Evolutionary conservation across 1,140 invertebrate species (phyloP).

Genomic region (Penaeus japonicus): DNA sequence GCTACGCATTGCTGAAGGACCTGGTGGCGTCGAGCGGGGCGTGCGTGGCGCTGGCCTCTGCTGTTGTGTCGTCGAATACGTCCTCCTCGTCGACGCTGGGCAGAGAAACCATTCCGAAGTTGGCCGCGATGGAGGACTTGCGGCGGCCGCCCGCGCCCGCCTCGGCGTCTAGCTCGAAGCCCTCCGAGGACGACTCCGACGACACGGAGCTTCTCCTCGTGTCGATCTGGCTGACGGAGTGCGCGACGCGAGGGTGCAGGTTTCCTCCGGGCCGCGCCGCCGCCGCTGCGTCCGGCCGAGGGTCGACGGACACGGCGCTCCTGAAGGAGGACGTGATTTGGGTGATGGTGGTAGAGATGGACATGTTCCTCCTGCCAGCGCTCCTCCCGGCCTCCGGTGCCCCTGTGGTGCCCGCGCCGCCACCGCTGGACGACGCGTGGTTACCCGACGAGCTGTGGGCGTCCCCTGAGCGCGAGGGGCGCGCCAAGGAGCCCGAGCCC

Average conservation of each 20-base stretch:
- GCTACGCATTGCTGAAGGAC: neutral
- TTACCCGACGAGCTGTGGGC: neutral
- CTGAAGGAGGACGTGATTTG: conserved; percentile 40
- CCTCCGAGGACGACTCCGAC: conserved; percentile 47
- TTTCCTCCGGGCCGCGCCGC: neutral
- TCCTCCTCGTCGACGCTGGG: conserved; percentile 57
- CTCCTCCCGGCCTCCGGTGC: neutral
- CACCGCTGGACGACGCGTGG: conserved; percentile 7
- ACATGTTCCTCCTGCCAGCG: conserved; percentile 43
- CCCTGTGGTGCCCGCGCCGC: neutral
- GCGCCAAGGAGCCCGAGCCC: neutral
- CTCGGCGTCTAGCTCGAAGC: conserved; percentile 32
- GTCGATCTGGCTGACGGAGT: conserved; percentile 55
- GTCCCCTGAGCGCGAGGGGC: conserved; percentile 1
- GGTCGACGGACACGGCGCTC: conserved; percentile 30
- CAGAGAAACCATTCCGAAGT: conserved; percentile 29
- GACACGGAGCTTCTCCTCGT: conserved; percentile 37
- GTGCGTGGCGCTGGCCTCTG: neutral
- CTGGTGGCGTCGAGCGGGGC: neutral
- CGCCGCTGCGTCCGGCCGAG: conserved; percentile 18
- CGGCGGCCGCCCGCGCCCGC: conserved; percentile 20
- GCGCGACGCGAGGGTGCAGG: conserved; percentile 37
- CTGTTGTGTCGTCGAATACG: neutral
- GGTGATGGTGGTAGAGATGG: conserved; percentile 53
- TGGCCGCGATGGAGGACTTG: conserved; percentile 35